Conservation (phyloP, 2,888 invertebrate genomes). For the Netelia virgata region DNA sequence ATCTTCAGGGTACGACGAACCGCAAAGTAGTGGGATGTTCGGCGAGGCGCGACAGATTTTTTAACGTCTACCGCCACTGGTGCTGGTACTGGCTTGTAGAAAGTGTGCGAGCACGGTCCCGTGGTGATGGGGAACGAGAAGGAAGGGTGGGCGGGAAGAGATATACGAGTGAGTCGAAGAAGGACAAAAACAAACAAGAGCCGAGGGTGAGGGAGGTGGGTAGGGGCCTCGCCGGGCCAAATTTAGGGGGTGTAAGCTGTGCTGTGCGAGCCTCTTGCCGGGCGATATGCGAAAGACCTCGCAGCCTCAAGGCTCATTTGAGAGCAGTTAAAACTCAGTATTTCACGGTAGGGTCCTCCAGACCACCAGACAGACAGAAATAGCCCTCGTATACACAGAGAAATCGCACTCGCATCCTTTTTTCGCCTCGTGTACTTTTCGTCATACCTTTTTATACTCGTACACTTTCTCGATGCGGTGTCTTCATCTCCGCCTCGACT, state of each 20-base stretch:
- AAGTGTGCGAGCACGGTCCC: slow-evolving; percentile 56
- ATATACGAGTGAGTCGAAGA: slow-evolving; percentile 48
- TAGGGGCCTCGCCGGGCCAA: slow-evolving; percentile 52
- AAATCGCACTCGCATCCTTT: slow-evolving; percentile 48
- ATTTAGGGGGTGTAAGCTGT: slow-evolving; percentile 68
- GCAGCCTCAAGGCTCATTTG: slow-evolving; percentile 74
- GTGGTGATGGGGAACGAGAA: slow-evolving; percentile 9
- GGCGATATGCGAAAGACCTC: slow-evolving; percentile 63
- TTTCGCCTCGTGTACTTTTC: slow-evolving; percentile 56
- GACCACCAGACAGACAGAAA: slow-evolving; percentile 68
- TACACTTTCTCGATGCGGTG: slow-evolving; percentile 21
- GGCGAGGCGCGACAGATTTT: slow-evolving; percentile 66
- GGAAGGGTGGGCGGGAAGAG: slow-evolving; percentile 48
- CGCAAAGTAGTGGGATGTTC: slow-evolving; percentile 61
- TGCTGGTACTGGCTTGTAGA: slow-evolving; percentile 15
- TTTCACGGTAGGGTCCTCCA: slow-evolving; percentile 67
- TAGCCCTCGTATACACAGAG: slow-evolving; percentile 64
- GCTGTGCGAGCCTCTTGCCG: slow-evolving; percentile 66
- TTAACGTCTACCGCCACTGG: slow-evolving; percentile 62
- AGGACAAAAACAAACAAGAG: slow-evolving; percentile 55
- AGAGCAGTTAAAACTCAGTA: slow-evolving; percentile 75
- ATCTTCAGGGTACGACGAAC: slow-evolving; percentile 63
- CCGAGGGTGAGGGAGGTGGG: slow-evolving; percentile 4
- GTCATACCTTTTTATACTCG: slow-evolving; percentile 57
- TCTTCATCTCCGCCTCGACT: slow-evolving; percentile 44